Evolutionary conservation across 2,797 vertebrate species (phyloP).

Genomic region (Meda fulgida): DNA sequence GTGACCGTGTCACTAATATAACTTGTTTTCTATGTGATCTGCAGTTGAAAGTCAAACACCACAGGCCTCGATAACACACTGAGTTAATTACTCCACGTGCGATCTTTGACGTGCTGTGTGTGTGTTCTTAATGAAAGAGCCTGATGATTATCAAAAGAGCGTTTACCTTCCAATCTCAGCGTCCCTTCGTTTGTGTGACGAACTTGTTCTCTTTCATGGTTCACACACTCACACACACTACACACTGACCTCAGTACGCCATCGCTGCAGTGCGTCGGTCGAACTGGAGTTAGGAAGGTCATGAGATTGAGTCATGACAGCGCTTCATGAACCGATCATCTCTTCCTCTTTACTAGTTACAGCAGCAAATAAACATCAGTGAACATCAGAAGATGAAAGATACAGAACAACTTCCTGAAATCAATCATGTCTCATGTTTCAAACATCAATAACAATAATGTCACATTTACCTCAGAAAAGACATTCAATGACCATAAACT

Average conservation of each 20-base stretch:
- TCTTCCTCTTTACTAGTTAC: background rate
- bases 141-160: conserved; percentile 69
- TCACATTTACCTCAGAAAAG: background rate
- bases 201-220: conserved; percentile 6
- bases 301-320: background rate
- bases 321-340: background rate
- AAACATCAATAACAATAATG: background rate
- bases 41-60: conserved; percentile 66
- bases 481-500: background rate
- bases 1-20: conserved; percentile 63
- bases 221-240: background rate
- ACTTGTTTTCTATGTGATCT: conserved; percentile 62
- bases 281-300: background rate
- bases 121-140: conserved; percentile 70
- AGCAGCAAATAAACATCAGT: background rate
- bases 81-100: conserved; percentile 72
- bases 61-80: conserved; percentile 69
- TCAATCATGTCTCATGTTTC: background rate
- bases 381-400: no score
- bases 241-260: background rate
- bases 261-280: background rate
- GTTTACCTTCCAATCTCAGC: conserved; percentile 65
- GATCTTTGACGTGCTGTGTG: conserved; percentile 71
- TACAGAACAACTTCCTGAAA: no score
- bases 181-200: conserved; percentile 60